phyloP scores from a whole-genome alignment of 2,113 vertebrate genomes.

The Phrynocephalus versicolor region DNA sequence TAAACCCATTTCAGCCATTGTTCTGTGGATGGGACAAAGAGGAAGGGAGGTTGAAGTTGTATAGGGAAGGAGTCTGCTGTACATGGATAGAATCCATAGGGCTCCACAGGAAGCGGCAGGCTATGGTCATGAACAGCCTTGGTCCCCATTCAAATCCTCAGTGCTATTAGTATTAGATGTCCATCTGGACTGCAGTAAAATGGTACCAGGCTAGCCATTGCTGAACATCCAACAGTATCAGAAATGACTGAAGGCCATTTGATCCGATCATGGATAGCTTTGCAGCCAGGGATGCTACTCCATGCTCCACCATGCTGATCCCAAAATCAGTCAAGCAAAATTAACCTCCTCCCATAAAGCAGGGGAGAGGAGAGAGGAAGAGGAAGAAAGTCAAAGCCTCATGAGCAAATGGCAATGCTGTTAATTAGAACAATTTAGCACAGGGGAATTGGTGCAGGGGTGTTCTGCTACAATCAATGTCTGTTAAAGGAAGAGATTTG shows the following conservation, averaged over 20 bases:
- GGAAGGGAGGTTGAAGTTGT: background rate
- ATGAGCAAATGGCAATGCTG: accelerated
- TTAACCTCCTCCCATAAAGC: conserved; percentile 7
- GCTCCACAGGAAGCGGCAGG: background rate
- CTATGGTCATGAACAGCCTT: conserved; percentile 5
- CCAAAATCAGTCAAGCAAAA: background rate
- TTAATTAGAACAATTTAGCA: background rate
- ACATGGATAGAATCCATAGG: background rate
- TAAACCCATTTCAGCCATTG: conserved; percentile 9
- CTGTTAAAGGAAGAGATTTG: background rate
- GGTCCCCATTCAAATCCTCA: background rate
- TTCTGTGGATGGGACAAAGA: background rate
- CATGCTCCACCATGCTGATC: background rate
- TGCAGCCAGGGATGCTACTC: background rate
- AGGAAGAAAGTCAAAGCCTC: background rate
- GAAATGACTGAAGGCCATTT: accelerated
- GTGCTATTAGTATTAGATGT: background rate
- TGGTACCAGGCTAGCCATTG: background rate
- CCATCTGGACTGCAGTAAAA: conserved; percentile 10
- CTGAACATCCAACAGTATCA: background rate
- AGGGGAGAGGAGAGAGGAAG: background rate
- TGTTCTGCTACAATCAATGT: conserved; percentile 7
- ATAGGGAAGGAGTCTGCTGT: background rate
- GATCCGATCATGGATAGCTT: conserved; percentile 9
- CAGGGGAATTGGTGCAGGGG: background rate